Conservation (phyloP, 2,888 invertebrate species). For the Sinohyriopsis cumingii region DNA sequence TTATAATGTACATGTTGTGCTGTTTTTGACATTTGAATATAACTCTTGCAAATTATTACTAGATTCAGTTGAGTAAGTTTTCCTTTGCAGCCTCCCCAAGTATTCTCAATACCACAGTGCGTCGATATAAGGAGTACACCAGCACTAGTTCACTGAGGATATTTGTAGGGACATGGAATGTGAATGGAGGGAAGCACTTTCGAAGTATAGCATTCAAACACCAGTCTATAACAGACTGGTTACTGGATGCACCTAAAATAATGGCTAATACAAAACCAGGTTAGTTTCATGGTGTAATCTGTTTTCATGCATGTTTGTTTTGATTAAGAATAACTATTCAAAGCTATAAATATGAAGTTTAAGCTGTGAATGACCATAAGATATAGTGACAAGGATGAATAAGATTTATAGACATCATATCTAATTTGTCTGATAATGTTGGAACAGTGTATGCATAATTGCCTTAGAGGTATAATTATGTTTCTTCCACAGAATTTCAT, state of each 20-base stretch:
- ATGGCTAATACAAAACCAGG: constrained; percentile 63
- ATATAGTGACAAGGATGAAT: too few relatives aligned
- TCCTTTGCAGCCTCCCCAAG: constrained; percentile 55
- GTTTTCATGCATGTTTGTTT: background rate
- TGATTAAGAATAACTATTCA: background rate
- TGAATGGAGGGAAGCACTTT: constrained; percentile 99
- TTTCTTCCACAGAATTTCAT: too few relatives aligned
- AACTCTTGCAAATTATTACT: background rate
- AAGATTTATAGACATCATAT: too few relatives aligned
- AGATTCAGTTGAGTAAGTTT: background rate
- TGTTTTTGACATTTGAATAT: too few relatives aligned
- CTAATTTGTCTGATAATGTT: too few relatives aligned
- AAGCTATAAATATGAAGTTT: background rate
- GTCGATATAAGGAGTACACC: constrained; percentile 61
- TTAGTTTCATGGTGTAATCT: constrained; percentile 15
- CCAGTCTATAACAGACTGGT: constrained; percentile 74
- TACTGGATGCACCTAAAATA: constrained; percentile 84
- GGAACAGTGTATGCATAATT: too few relatives aligned
- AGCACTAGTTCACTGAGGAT: constrained; percentile 77
- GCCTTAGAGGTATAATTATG: too few relatives aligned
- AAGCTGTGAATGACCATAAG: background rate
- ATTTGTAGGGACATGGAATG: constrained; percentile 97
- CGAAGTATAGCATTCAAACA: constrained; percentile 93
- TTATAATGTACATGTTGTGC: too few relatives aligned
- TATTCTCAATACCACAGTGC: constrained; percentile 58